Percentiles rank a stretch among this genome's conserved stretches.
These are phyloP conservation scores for Parazoanthus atlanticus DNA, from an alignment of 92 coral and sea anemone species.

Conservation along the genomic window DNA sequence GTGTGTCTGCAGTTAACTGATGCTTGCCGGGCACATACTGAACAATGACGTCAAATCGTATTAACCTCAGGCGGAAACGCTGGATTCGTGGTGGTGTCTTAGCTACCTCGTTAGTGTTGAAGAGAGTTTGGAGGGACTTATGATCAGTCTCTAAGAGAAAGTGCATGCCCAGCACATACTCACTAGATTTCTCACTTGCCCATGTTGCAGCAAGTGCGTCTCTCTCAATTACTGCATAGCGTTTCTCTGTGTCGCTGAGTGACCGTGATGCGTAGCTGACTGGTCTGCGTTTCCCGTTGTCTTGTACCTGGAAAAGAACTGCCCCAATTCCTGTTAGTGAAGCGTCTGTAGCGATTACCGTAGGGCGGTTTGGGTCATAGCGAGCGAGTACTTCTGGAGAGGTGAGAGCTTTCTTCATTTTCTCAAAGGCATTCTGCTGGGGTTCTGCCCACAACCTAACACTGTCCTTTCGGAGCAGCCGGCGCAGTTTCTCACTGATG, in stretches of 20 bases:
- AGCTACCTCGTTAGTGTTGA: slow-evolving; percentile 8
- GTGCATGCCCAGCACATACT: slow-evolving; percentile 53
- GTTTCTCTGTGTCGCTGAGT: slow-evolving; percentile 57
- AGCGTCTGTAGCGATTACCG: slow-evolving; percentile 68
- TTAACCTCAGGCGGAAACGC: neutral
- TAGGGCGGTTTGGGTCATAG: slow-evolving; percentile 47
- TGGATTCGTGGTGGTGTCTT: slow-evolving; percentile 9
- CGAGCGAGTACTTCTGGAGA: slow-evolving; percentile 40
- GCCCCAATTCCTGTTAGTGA: slow-evolving; percentile 62
- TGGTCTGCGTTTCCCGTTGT: slow-evolving; percentile 59
- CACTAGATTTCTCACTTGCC: slow-evolving; percentile 52
- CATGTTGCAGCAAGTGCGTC: slow-evolving; percentile 65
- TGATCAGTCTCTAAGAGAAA: slow-evolving; percentile 47
- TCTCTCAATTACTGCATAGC: slow-evolving; percentile 67
- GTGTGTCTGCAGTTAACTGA: slow-evolving; percentile 16
- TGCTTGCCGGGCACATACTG: no score
- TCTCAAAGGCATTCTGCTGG: slow-evolving; percentile 16
- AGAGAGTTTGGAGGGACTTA: slow-evolving; percentile 49
- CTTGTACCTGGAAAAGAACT: slow-evolving; percentile 62
- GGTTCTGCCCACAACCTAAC: slow-evolving; percentile 12
- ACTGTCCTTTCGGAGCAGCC: neutral
- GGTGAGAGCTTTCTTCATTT: slow-evolving; percentile 5
- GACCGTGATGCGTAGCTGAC: slow-evolving; percentile 62
- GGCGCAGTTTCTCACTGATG: slow-evolving; percentile 48
- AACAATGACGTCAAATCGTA: neutral